phyloP scores from a whole-genome alignment of 2,797 vertebrate species.

The Odontamblyopus lacepedii region DNA sequence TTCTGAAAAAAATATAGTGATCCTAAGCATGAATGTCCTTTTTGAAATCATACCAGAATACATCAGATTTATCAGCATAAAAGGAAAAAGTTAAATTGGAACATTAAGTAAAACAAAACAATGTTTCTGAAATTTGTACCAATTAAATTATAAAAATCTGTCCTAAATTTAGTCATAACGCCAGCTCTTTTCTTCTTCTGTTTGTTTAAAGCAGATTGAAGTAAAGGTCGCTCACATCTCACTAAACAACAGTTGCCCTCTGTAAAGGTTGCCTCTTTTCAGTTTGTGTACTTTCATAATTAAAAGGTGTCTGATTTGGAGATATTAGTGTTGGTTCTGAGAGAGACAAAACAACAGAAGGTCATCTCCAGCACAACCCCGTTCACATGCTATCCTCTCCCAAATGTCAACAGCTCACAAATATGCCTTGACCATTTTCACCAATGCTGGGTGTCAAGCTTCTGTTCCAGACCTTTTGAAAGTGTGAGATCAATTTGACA shows the following conservation, averaged over 20 bases:
- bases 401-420: constrained; percentile 58
- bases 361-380: constrained; percentile 53
- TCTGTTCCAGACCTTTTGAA: constrained; percentile 58
- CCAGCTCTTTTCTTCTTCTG: neutral
- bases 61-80: neutral
- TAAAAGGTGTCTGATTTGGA: constrained; percentile 54
- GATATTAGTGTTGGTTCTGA: constrained; percentile 36
- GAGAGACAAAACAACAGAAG: constrained; percentile 30
- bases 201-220: constrained; percentile 10
- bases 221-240: constrained; percentile 58
- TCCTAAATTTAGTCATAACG: neutral
- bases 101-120: too few relatives aligned
- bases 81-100: too few relatives aligned
- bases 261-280: constrained; percentile 54
- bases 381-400: constrained; percentile 34
- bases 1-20: neutral
- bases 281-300: constrained; percentile 49
- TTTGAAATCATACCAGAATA: neutral
- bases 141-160: neutral
- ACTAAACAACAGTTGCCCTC: constrained; percentile 42
- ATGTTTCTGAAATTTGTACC: neutral
- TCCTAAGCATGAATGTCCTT: neutral
- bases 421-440: constrained; percentile 30
- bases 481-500: constrained; percentile 58
- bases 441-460: constrained; percentile 31